Evolutionary conservation across 2,888 invertebrate genomes (phyloP).

Genomic region (Ornithoptera alexandrae): DNA sequence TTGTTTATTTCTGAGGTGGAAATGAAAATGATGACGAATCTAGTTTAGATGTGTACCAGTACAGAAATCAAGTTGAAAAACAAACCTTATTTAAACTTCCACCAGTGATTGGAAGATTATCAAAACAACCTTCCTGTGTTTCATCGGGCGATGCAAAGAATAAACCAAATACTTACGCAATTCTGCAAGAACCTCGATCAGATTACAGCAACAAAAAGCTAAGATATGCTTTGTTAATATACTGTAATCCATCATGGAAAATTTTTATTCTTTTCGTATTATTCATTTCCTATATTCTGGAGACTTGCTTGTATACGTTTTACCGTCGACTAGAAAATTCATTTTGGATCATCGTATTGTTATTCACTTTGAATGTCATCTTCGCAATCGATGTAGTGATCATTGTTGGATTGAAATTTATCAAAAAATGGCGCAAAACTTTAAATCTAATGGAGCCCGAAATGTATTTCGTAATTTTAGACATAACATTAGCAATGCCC

Average conservation of each 20-base stretch:
- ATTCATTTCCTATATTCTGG: constrained; percentile 61
- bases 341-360: constrained; percentile 51
- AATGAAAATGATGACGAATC: constrained; percentile 36
- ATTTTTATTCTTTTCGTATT: constrained; percentile 57
- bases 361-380: constrained; percentile 57
- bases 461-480: constrained; percentile 53
- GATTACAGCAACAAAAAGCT: constrained; percentile 63
- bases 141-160: constrained; percentile 45
- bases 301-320: constrained; percentile 67
- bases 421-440: constrained; percentile 69
- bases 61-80: constrained; percentile 47
- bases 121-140: constrained; percentile 37
- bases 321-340: constrained; percentile 46
- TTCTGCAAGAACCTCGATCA: constrained; percentile 61
- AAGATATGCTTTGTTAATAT: constrained; percentile 58
- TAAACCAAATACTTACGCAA: constrained; percentile 61
- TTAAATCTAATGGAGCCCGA: constrained; percentile 70
- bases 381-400: constrained; percentile 62
- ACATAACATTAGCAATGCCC: constrained; percentile 61
- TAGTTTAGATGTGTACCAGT: constrained; percentile 58
- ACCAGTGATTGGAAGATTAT: constrained; percentile 31
- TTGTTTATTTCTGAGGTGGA: constrained; percentile 1
- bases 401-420: constrained; percentile 63
- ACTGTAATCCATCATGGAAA: constrained; percentile 64
- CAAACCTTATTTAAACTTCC: constrained; percentile 42